phyloP scores from a whole-genome alignment of 2,888 invertebrate species.

The Pyrocoelia pectoralis region DNA sequence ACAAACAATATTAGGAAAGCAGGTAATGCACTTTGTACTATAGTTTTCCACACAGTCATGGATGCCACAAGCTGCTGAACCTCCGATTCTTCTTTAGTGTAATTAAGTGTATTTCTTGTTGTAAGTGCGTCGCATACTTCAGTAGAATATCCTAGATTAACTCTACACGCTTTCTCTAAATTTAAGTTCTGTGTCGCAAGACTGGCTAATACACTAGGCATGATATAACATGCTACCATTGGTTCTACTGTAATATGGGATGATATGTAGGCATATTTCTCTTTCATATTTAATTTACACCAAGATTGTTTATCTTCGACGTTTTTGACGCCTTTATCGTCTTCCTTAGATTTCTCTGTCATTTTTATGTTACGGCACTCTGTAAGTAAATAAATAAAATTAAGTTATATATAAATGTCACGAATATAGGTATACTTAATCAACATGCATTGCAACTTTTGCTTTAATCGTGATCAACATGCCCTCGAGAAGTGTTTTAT shows the following conservation, averaged over 20 bases:
- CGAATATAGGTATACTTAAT: not conserved
- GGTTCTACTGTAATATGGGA: constrained; percentile 79
- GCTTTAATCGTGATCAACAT: too few relatives aligned
- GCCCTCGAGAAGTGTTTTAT: too few relatives aligned
- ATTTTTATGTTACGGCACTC: constrained; percentile 14
- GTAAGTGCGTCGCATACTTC: constrained; percentile 81
- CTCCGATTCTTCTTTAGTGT: constrained; percentile 67
- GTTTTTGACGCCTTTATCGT: constrained; percentile 4
- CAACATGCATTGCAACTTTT: not conserved
- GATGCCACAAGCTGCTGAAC: constrained; percentile 66
- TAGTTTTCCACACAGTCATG: constrained; percentile 87
- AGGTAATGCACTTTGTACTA: constrained; percentile 83
- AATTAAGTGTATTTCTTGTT: constrained; percentile 73
- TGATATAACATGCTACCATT: constrained; percentile 77
- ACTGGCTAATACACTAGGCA: constrained; percentile 70
- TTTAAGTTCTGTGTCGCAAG: constrained; percentile 86
- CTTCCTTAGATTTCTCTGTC: constrained; percentile 12
- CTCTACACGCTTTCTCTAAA: constrained; percentile 86
- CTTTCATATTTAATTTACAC: constrained; percentile 61
- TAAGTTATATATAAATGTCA: not conserved
- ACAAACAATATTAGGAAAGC: constrained; percentile 82
- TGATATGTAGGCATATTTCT: constrained; percentile 66
- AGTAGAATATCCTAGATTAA: constrained; percentile 77
- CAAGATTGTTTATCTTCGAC: constrained; percentile 28
- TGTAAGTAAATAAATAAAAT: not conserved